Percentiles rank a stretch among this genome's conserved stretches.
Conservation (phyloP, 2,797 vertebrate genomes). For the Rhinogobio ventralis region DNA sequence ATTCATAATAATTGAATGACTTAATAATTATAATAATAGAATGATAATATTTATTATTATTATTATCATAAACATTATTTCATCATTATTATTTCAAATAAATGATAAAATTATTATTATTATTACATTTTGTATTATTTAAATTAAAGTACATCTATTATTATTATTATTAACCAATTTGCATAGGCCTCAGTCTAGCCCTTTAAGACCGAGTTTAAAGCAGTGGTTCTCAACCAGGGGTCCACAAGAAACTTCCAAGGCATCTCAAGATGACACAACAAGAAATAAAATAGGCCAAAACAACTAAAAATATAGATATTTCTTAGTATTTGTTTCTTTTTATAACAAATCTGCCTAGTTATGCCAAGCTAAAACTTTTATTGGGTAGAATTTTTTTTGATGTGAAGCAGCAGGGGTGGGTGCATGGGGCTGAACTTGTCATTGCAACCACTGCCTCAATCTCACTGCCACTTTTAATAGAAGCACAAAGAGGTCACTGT, state of each 20-base stretch:
- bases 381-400: background rate
- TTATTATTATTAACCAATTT: background rate
- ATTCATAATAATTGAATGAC: background rate
- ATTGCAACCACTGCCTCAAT: slow-evolving; percentile 71
- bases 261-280: no score
- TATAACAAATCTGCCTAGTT: background rate
- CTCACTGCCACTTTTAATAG: slow-evolving; percentile 68
- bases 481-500: slow-evolving; percentile 83
- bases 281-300: background rate
- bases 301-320: background rate
- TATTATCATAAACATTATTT: no score
- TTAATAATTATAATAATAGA: background rate
- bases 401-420: slow-evolving; percentile 82
- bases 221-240: no score
- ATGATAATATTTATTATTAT: no score
- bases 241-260: no score
- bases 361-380: background rate
- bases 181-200: background rate
- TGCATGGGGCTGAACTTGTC: slow-evolving; percentile 72
- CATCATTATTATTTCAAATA: no score
- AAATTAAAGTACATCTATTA: background rate
- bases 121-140: background rate
- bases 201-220: no score
- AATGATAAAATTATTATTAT: no score
- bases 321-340: no score